Evolutionary conservation across 2,888 invertebrate species (phyloP).

Genomic region (Rhabditoides inermis): DNA sequence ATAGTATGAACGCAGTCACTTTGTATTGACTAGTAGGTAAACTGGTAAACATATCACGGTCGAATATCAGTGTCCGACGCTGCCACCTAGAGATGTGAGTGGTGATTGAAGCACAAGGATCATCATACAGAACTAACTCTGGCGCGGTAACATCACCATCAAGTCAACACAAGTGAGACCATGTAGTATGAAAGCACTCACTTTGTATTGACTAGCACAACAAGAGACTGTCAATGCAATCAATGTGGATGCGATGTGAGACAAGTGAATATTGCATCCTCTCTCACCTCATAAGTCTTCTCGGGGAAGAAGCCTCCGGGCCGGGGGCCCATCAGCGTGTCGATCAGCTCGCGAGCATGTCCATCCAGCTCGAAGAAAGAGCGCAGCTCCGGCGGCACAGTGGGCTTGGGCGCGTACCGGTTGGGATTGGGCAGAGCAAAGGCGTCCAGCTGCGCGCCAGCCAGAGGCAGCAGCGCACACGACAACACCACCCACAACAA

Average conservation of each 20-base stretch:
- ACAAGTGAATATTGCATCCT: no score
- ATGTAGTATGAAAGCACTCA: neutral
- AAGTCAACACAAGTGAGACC: no score
- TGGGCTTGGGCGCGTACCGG: conserved; percentile 49
- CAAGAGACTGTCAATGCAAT: neutral
- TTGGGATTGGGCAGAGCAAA: conserved; percentile 39
- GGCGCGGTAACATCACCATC: no score
- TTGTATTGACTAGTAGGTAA: neutral
- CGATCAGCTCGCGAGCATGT: conserved; percentile 49
- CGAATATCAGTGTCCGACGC: neutral
- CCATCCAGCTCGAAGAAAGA: conserved; percentile 51
- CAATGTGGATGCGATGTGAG: neutral
- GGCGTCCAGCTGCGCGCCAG: conserved; percentile 28
- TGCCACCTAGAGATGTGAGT: neutral
- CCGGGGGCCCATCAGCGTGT: conserved; percentile 49
- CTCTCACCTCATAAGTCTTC: conserved; percentile 49
- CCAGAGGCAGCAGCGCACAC: conserved; percentile 10
- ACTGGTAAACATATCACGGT: neutral
- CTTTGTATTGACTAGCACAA: neutral
- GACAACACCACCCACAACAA: conserved; percentile 6
- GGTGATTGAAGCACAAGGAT: neutral
- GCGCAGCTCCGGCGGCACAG: conserved; percentile 47
- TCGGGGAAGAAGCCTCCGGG: conserved; percentile 52
- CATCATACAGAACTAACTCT: neutral
- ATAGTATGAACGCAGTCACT: neutral